A percentile compares a stretch with the other conserved stretches of the same genome.
These are phyloP conservation scores for Microhierax caerulescens DNA, from an alignment of 2,797 vertebrate species.

Conservation along the genomic window DNA sequence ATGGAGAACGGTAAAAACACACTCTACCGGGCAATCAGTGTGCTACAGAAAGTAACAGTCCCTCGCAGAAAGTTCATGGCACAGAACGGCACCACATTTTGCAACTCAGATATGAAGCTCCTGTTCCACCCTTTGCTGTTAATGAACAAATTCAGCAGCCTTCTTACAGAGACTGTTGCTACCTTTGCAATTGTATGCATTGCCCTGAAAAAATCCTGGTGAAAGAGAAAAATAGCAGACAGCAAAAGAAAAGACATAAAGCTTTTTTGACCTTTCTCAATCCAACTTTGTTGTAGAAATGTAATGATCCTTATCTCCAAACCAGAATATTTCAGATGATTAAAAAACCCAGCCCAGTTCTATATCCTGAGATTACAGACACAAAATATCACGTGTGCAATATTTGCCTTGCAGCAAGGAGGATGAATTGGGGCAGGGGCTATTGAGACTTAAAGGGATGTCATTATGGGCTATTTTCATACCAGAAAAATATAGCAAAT, in stretches of 20 bases:
- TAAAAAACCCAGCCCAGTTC: neutral
- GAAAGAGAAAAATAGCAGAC: neutral
- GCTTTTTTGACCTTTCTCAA: neutral
- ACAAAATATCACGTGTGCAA: rapidly evolving
- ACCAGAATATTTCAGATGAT: neutral
- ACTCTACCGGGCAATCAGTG: neutral
- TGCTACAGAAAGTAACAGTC: neutral
- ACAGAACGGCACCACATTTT: neutral
- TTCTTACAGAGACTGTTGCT: neutral
- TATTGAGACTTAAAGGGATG: neutral
- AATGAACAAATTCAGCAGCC: neutral
- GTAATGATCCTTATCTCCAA: neutral
- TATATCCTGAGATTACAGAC: neutral
- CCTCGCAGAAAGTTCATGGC: neutral
- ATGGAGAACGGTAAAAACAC: neutral
- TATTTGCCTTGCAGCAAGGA: neutral
- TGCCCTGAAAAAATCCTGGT: neutral
- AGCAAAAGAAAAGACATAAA: neutral
- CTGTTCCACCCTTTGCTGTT: neutral
- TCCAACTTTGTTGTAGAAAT: neutral
- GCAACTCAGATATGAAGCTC: neutral
- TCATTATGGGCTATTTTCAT: neutral
- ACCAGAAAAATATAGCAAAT: neutral
- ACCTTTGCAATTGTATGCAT: neutral
- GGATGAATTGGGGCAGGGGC: neutral